Evolutionary conservation across 2,888 invertebrate species (phyloP).

Genomic region (Hypena proboscidalis): DNA sequence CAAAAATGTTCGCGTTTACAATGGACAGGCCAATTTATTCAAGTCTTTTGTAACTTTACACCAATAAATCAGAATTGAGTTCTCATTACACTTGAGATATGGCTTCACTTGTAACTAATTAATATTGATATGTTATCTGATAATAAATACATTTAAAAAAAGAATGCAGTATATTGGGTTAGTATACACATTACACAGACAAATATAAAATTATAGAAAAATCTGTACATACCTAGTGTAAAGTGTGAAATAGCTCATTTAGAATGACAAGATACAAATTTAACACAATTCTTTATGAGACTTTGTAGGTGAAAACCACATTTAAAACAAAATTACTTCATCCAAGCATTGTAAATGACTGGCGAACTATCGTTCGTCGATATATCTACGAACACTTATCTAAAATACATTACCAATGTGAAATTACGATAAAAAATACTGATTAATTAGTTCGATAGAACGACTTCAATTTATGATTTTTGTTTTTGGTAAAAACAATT

Average conservation of each 20-base stretch:
- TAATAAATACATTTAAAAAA: no score
- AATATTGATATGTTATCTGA: constrained; percentile 28
- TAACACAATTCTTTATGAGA: constrained; percentile 5
- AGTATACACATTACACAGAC: not conserved
- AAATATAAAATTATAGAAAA: not conserved
- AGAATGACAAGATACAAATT: constrained; percentile 16
- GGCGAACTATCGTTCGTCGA: no score
- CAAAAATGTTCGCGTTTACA: constrained; percentile 34
- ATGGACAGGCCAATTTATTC: constrained; percentile 33
- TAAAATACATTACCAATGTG: constrained; percentile 48
- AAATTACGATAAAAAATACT: constrained; percentile 48
- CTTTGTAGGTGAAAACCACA: constrained; percentile 24
- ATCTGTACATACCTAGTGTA: constrained; percentile 48
- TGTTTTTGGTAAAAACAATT: constrained; percentile 2
- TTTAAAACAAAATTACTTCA: constrained; percentile 43
- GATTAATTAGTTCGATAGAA: constrained; percentile 43
- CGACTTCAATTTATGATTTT: not conserved
- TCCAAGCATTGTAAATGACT: constrained; percentile 52
- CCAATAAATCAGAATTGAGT: constrained; percentile 36
- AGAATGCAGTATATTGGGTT: no score
- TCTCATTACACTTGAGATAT: constrained; percentile 21
- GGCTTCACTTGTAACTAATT: constrained; percentile 17
- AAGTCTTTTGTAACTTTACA: constrained; percentile 34
- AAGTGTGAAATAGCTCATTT: constrained; percentile 53
- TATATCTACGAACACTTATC: constrained; percentile 51